Percentiles rank a stretch among this genome's conserved stretches.
Evolutionary conservation across 2,113 vertebrate species (phyloP).

Genomic region (Plecotus auritus): DNA sequence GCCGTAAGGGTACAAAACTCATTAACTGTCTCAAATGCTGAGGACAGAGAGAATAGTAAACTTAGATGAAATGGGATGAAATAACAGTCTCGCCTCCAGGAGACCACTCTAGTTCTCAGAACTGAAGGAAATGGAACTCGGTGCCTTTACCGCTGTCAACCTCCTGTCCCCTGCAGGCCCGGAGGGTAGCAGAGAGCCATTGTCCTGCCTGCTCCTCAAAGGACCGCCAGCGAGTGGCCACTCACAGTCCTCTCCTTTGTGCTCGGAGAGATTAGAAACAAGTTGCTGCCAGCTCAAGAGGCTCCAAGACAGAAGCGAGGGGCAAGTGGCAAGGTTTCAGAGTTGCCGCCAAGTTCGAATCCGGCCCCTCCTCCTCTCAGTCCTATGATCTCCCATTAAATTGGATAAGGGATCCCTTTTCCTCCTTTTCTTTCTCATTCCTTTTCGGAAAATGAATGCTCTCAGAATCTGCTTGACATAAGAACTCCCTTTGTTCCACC

Average conservation of each 20-base stretch:
- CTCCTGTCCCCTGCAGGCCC: background rate
- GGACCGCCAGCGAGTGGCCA: slow-evolving; percentile 25
- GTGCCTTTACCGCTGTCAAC: background rate
- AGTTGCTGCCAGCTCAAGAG: slow-evolving; percentile 39
- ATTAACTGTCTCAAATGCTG: background rate
- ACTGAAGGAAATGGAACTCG: background rate
- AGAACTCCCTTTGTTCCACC: slow-evolving; percentile 58
- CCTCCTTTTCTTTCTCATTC: background rate
- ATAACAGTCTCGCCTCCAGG: slow-evolving; percentile 12
- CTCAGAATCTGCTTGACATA: slow-evolving; percentile 47
- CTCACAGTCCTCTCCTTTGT: slow-evolving; percentile 49
- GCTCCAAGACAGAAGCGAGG: slow-evolving; percentile 13
- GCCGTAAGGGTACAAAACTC: background rate
- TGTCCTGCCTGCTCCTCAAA: slow-evolving; percentile 24
- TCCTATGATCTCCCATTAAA: slow-evolving; percentile 42
- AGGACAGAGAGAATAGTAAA: slow-evolving; percentile 24
- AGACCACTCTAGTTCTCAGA: slow-evolving; percentile 30
- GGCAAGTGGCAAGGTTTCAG: background rate
- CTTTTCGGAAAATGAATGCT: slow-evolving; percentile 47
- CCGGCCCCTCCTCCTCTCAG: background rate
- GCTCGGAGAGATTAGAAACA: slow-evolving; percentile 44
- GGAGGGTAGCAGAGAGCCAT: background rate
- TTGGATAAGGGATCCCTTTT: slow-evolving; percentile 8
- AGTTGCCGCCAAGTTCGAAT: background rate
- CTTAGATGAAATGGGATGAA: background rate